Base-by-base conservation (phyloP, 92 coral and sea anemone genomes). In the Actinostola sp. region DNA sequence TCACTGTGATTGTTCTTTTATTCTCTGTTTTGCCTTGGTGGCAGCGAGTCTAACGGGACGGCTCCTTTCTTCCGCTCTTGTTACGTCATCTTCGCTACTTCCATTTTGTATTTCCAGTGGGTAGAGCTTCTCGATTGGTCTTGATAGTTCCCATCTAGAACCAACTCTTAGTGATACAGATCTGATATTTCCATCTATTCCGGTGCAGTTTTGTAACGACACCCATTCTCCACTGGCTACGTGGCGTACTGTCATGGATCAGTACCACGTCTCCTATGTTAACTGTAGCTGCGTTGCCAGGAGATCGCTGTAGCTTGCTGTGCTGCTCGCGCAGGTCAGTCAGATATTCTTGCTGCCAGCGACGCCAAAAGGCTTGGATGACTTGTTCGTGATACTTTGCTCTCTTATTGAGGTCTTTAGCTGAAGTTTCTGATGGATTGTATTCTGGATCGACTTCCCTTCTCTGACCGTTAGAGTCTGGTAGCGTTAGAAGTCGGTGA, bases 1-100 rank as follows among this genome's bases (percentile, higher is more conserved):
- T 63, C 70, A 50, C 49, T 53, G 46, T 35, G 73, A 76, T 76
- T 64, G 73, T 51, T 76, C 81, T 43, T 51, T 54, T 31, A 50
- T 64, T 52, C 63, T 64, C 52, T 76, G 81, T 39, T 2, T 33
- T 63, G 81, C 81, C 56, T 76, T 76, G 59, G 34, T 54, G 54
- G 81, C 66, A 20, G 73, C 73, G 35, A 64, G 81, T 62, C 65
- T 38, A 23, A 63, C 63, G 15, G 73, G 81, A 38, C 42, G 66
- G 41, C 39, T 24, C 4, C 11, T 36, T 36, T 36, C 42, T 4
- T 36, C 42, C 11, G 42, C 42, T 4, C 42, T 4, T 11, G 4
- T 36, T 4, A 36, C 11, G 42, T 36, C 11, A 36, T 36, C 42
- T 11, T 11, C 11, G 11, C 42, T 36, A 36, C 42, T 36, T 11